These are phyloP conservation scores for Ciconia nigra DNA, from an alignment of 2,797 vertebrate species.

Conservation along the genomic window DNA sequence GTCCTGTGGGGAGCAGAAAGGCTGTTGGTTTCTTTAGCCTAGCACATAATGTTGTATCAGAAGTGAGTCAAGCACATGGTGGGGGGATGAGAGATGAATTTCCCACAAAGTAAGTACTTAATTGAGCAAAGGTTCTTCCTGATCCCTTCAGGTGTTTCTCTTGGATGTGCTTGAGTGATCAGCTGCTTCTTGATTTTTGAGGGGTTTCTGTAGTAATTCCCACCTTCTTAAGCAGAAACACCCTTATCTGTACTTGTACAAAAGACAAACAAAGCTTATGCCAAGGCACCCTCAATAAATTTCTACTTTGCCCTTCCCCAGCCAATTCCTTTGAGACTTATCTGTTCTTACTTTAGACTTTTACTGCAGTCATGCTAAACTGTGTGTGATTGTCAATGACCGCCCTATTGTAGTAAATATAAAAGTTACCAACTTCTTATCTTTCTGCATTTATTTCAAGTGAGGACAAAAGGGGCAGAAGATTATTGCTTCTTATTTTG, in stretches of 20 bases:
- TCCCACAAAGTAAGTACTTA: background rate
- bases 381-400: background rate
- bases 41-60: background rate
- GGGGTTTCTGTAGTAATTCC: background rate
- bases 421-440: slow-evolving; percentile 29
- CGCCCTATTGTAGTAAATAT: slow-evolving; percentile 4
- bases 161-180: background rate
- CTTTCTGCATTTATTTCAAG: background rate
- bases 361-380: background rate
- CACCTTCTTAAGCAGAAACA: background rate
- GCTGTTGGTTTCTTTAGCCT: background rate
- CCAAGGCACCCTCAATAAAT: background rate
- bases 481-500: slow-evolving; percentile 18
- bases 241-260: background rate
- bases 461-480: slow-evolving; percentile 4
- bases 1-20: background rate
- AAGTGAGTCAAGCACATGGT: background rate
- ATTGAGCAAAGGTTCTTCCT: background rate
- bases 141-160: background rate
- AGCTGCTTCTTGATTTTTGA: background rate
- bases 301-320: slow-evolving; percentile 4
- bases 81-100: background rate
- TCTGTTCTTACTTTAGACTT: slow-evolving; percentile 8
- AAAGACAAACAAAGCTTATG: background rate
- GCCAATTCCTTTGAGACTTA: background rate